Percentiles rank a stretch among this genome's conserved stretches.
Evolutionary conservation across 2,797 vertebrate species (phyloP).

Genomic region (Poeciliopsis presidionis): DNA sequence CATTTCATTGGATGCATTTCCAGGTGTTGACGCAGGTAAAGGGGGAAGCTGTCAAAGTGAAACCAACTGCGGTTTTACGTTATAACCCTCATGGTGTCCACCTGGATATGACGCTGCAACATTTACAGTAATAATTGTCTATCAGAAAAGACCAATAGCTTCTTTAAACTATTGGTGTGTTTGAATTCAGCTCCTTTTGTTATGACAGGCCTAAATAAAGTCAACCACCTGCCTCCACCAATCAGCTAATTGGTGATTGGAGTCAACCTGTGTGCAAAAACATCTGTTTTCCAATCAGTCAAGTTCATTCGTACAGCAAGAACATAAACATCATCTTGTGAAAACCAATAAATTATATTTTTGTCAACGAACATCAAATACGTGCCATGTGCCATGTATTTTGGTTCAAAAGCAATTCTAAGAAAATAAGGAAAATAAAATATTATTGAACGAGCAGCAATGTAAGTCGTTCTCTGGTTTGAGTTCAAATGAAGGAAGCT

Average conservation of each 20-base stretch:
- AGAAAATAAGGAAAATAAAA: background rate
- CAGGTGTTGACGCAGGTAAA: slow-evolving; percentile 17
- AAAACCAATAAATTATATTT: too few relatives aligned
- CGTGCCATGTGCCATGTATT: too few relatives aligned
- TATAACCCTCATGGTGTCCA: background rate
- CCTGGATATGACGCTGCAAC: background rate
- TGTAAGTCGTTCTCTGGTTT: background rate
- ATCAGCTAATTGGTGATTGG: background rate
- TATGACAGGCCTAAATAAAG: background rate
- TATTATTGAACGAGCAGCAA: background rate
- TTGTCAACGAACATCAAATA: too few relatives aligned
- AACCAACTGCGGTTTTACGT: slow-evolving; percentile 4
- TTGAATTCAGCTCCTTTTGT: background rate
- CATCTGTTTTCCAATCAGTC: background rate
- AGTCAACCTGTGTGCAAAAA: background rate
- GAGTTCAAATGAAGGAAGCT: background rate
- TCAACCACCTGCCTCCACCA: background rate
- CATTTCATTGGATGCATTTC: background rate
- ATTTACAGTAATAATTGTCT: background rate
- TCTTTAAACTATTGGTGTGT: background rate
- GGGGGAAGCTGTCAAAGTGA: slow-evolving; percentile 21
- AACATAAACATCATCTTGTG: too few relatives aligned
- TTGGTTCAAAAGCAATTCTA: too few relatives aligned
- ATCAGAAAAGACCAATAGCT: background rate
- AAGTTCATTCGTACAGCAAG: too few relatives aligned